A percentile compares a stretch with the other conserved stretches of the same genome.
Evolutionary conservation across 2,888 invertebrate genomes (phyloP).

Genomic region (Cotesia congregata): DNA sequence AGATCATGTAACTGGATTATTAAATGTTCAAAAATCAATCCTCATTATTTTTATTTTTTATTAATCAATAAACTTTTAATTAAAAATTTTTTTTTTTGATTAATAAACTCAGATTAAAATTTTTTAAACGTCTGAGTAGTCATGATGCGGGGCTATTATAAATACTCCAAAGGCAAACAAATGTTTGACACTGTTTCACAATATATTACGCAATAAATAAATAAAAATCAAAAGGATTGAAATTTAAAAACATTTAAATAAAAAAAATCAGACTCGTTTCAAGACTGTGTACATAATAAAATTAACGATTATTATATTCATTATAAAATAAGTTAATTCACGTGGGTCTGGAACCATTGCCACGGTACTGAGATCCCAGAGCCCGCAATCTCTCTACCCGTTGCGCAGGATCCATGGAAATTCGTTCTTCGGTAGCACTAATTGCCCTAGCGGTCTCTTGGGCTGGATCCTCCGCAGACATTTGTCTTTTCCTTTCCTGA

Average conservation of each 20-base stretch:
- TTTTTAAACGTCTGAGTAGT: too few relatives aligned
- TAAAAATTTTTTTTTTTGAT: too few relatives aligned
- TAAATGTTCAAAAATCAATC: not conserved
- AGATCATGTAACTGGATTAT: not conserved
- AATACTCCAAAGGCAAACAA: not conserved
- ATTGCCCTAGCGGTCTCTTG: conserved; percentile 49
- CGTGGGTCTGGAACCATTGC: conserved; percentile 60
- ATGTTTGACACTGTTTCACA: not conserved
- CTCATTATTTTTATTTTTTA: not conserved
- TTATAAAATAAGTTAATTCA: conserved; percentile 48
- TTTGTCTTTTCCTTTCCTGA: conserved; percentile 65
- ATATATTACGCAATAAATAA: not conserved
- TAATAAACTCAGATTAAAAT: too few relatives aligned
- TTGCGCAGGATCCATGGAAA: conserved; percentile 63
- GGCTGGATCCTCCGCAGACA: conserved; percentile 58
- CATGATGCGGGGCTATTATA: too few relatives aligned
- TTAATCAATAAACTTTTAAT: not conserved
- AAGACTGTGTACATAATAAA: conserved; percentile 15
- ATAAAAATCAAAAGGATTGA: not conserved
- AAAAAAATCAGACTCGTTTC: conserved; percentile 2
- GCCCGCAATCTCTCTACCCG: conserved; percentile 65
- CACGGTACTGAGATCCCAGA: conserved; percentile 63
- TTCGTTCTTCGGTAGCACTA: conserved; percentile 56
- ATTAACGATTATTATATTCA: not conserved
- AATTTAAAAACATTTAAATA: not conserved